phyloP scores from a whole-genome alignment of 2,797 vertebrate genomes.

The Pseudocheirus occidentalis region DNA sequence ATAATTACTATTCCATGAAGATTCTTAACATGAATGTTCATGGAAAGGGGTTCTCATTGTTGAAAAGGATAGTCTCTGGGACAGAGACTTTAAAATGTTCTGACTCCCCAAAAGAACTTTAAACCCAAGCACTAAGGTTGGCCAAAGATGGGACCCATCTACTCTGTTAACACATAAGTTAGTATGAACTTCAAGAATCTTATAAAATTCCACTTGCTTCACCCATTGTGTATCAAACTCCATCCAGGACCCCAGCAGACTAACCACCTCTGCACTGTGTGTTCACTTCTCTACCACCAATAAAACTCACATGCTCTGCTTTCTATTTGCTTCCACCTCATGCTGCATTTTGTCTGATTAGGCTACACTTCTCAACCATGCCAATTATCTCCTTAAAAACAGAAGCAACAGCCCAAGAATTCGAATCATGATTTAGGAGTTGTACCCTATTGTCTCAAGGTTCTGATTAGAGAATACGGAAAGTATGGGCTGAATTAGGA shows the following conservation, averaged over 20 bases:
- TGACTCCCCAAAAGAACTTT: background rate
- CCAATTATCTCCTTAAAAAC: background rate
- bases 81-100: background rate
- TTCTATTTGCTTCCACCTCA: background rate
- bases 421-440: background rate
- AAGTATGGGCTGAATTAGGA: background rate
- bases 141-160: background rate
- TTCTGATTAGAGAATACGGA: background rate
- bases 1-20: background rate
- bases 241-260: background rate
- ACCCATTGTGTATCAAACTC: background rate
- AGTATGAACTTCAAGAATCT: background rate
- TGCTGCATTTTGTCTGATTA: background rate
- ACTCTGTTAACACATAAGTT: background rate
- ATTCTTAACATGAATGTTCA: background rate
- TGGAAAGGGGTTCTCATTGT: background rate
- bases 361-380: background rate
- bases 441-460: background rate
- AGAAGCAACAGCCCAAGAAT: background rate
- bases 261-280: background rate
- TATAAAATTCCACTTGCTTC: background rate
- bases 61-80: background rate
- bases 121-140: background rate
- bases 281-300: background rate
- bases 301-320: background rate